Conservation (phyloP, 2,888 invertebrate species). For the Chaetogeoica ovagalla region DNA sequence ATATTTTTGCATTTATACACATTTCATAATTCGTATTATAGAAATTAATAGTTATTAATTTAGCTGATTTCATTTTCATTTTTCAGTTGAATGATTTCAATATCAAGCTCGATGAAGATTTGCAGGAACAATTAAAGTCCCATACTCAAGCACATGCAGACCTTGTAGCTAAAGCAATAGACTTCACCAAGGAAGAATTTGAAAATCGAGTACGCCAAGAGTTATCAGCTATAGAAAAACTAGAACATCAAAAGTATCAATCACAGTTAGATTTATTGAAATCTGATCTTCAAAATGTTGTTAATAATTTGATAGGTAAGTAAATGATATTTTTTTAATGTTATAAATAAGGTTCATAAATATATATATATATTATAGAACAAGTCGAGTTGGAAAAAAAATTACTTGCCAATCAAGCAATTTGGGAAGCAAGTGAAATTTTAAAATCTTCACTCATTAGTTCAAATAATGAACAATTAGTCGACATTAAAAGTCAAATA, state of each 20-base stretch:
- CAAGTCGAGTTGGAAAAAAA: conserved; percentile 74
- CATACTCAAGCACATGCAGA: conserved; percentile 34
- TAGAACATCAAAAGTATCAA: conserved; percentile 39
- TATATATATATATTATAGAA: conserved; percentile 61
- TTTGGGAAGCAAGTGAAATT: conserved; percentile 93
- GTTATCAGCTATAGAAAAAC: conserved; percentile 31
- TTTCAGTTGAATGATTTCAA: conserved; percentile 36
- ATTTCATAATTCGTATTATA: too few relatives aligned
- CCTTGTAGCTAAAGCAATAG: conserved; percentile 32
- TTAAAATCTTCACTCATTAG: conserved; percentile 55
- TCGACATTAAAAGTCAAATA: conserved; percentile 70
- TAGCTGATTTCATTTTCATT: not conserved
- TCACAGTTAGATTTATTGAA: conserved; percentile 27
- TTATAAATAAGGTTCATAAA: not conserved
- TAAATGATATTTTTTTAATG: not conserved
- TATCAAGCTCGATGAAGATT: conserved; percentile 17
- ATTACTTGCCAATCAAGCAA: conserved; percentile 78
- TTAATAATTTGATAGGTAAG: conserved; percentile 36
- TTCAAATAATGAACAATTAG: conserved; percentile 59
- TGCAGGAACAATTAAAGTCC: conserved; percentile 30
- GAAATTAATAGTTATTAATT: not conserved
- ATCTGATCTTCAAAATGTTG: conserved; percentile 37
- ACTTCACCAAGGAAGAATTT: conserved; percentile 47
- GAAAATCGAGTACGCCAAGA: conserved; percentile 42
- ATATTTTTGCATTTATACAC: too few relatives aligned